Conservation (phyloP, 2,797 vertebrate genomes). For the Pseudomugil gertrudae region DNA sequence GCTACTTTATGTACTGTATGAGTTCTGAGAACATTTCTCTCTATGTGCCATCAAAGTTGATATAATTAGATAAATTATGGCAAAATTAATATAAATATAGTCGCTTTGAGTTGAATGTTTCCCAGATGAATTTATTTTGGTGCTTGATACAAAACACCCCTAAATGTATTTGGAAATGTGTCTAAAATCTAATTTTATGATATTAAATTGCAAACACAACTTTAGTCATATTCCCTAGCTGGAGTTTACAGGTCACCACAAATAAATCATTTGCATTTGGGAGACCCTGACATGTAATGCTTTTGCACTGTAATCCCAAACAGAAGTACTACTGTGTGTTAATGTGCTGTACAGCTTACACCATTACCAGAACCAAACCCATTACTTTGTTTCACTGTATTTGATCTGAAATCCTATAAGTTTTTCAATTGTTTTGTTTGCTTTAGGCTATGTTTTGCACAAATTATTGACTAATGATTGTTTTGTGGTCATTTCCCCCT, state of each 20-base stretch:
- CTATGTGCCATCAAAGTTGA: conserved; percentile 47
- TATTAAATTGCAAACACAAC: neutral
- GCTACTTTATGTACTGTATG: conserved; percentile 30
- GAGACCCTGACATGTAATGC: conserved; percentile 14
- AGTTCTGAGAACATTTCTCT: conserved; percentile 23
- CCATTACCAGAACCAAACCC: neutral
- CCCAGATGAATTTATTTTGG: conserved; percentile 28
- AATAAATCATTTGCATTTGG: conserved; percentile 7
- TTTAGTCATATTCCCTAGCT: neutral
- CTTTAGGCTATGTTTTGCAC: conserved; percentile 42
- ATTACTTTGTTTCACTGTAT: conserved; percentile 7
- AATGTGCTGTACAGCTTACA: conserved; percentile 12
- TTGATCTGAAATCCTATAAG: conserved; percentile 3
- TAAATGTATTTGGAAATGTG: conserved; percentile 2
- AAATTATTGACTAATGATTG: conserved; percentile 18
- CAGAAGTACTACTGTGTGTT: conserved; percentile 6
- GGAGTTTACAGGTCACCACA: neutral
- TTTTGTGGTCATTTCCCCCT: conserved; percentile 1
- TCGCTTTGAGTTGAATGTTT: conserved; percentile 8
- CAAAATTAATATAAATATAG: conserved; percentile 9
- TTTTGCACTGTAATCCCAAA: conserved; percentile 26
- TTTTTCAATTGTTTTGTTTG: conserved; percentile 3
- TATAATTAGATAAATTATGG: conserved; percentile 30
- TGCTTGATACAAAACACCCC: neutral
- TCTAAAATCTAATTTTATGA: conserved; percentile 6